Percentiles rank a stretch among this genome's conserved stretches.
These are phyloP conservation scores for Nomada ferruginata DNA, from an alignment of 2,888 invertebrate genomes.

Conservation along the genomic window DNA sequence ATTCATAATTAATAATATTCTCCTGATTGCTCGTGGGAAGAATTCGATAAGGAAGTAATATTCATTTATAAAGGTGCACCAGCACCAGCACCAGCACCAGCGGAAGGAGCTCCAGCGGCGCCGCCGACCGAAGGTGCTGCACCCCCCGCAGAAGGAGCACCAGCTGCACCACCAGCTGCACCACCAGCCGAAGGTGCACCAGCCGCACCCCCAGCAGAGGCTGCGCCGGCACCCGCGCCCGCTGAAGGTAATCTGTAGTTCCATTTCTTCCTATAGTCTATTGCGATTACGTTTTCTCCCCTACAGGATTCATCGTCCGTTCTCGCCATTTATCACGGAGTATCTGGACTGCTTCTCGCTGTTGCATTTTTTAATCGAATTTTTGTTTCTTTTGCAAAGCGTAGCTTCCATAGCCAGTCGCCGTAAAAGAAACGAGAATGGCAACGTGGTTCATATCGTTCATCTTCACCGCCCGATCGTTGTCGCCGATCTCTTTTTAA, in stretches of 20 bases:
- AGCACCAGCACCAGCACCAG: slow-evolving; percentile 68
- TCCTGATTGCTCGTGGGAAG: not conserved
- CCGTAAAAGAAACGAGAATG: not conserved
- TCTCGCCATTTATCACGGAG: slow-evolving; percentile 17
- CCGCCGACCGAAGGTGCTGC: slow-evolving; percentile 77
- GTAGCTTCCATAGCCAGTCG: not conserved
- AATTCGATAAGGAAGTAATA: not conserved
- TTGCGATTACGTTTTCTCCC: not conserved
- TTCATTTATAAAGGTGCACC: slow-evolving; percentile 70
- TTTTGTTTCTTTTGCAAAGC: not conserved
- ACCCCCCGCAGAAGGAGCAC: slow-evolving; percentile 71
- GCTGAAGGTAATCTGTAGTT: slow-evolving; percentile 43
- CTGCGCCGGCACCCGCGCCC: slow-evolving; percentile 55
- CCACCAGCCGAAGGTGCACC: slow-evolving; percentile 75
- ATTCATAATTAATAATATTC: not conserved
- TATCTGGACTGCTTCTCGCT: slow-evolving; percentile 2
- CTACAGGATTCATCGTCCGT: slow-evolving; percentile 28
- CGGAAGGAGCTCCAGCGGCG: slow-evolving; percentile 80
- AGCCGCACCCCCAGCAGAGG: slow-evolving; percentile 54
- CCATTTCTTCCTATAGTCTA: not conserved
- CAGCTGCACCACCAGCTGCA: slow-evolving; percentile 74
- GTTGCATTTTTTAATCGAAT: slow-evolving; percentile 2
- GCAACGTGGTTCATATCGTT: not conserved
- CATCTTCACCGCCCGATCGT: not conserved
- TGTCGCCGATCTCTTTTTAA: not conserved